Evolutionary conservation across 1,140 invertebrate genomes (phyloP).

Genomic region (Bactericera cockerelli): DNA sequence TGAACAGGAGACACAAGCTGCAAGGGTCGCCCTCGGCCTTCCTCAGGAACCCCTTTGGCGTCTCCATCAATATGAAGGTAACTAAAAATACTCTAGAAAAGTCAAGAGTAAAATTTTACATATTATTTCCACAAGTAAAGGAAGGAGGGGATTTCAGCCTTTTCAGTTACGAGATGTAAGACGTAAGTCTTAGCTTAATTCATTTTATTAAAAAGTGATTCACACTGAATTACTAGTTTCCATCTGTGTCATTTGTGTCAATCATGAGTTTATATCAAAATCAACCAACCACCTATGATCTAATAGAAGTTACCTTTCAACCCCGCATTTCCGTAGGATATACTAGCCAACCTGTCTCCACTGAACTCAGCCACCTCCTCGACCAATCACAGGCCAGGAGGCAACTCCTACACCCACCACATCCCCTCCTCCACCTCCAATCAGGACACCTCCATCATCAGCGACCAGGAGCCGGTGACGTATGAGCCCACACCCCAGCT

Average conservation of each 20-base stretch:
- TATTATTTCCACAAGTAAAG: too few relatives aligned
- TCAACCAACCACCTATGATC: too few relatives aligned
- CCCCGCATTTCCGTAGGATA: constrained; percentile 18
- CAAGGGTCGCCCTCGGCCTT: constrained; percentile 44
- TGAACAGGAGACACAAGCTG: constrained; percentile 46
- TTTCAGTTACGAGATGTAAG: too few relatives aligned
- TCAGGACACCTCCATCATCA: neutral
- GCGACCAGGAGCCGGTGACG: constrained; percentile 1
- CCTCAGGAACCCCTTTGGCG: constrained; percentile 45
- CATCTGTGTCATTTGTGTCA: too few relatives aligned
- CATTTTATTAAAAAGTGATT: too few relatives aligned
- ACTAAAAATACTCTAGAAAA: too few relatives aligned
- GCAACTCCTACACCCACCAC: constrained; percentile 32
- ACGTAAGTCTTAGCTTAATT: too few relatives aligned
- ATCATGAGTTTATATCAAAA: too few relatives aligned
- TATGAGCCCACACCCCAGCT: neutral
- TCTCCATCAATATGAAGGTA: constrained; percentile 52
- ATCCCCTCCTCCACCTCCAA: constrained; percentile 23
- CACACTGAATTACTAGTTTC: too few relatives aligned
- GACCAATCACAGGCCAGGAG: constrained; percentile 30
- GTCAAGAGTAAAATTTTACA: neutral
- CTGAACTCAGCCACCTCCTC: constrained; percentile 27
- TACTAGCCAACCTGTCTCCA: constrained; percentile 22
- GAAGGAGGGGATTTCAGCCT: too few relatives aligned
- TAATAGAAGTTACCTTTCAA: too few relatives aligned